Evolutionary conservation across 2,888 invertebrate genomes (phyloP), one percentile per base, ranked within the genome.

Genomic region (Drosophila subsilvestris): DNA sequence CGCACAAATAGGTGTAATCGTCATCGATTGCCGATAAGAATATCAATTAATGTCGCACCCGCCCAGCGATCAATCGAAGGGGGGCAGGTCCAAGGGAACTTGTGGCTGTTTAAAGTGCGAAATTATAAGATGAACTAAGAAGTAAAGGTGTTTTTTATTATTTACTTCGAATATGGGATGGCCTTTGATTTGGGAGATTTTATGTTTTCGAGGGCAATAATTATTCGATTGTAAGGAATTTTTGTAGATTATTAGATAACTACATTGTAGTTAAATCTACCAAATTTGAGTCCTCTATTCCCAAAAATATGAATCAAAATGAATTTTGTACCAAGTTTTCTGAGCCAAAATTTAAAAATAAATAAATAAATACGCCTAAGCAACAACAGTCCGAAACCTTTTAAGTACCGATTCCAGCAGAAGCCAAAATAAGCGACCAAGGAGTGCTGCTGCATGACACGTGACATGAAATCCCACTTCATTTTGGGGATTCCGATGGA

Each of bases 1-100:
- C 89, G 89, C 84, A 73, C 75, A 72, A 32, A 32, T 4, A 37
- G 37, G 62, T 61, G 85, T 89, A 90, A 90, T 90, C 87, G 83
- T 69, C 71, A 85, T 79, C 86, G 89, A 90, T 90, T 76, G 87
- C 80, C 90, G 91, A 90, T 91, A 91, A 91, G 91, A 90, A 91
- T 91, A 90, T 90, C 91, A 91, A 91, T 91, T 91, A 91, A 84
- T 81, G 89, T 86, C 81, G 71, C 68, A 37, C 14, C 62, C 55
- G 51, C 44, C n/a, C 25, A 43, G 60, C 29, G 54, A 67, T 63
- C 84, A 77, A 79, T 74, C 72, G 75, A 66, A 53, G 42, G 27
- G 20, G 48, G 37, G 6, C 25, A 25, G 61, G 37, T 48, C 27
- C 1, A 48, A 62, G 12, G 48, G 37, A 61, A 27, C 47, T 10